phyloP scores from a whole-genome alignment of 1,140 invertebrate species.

The Berghia stephanieae region DNA sequence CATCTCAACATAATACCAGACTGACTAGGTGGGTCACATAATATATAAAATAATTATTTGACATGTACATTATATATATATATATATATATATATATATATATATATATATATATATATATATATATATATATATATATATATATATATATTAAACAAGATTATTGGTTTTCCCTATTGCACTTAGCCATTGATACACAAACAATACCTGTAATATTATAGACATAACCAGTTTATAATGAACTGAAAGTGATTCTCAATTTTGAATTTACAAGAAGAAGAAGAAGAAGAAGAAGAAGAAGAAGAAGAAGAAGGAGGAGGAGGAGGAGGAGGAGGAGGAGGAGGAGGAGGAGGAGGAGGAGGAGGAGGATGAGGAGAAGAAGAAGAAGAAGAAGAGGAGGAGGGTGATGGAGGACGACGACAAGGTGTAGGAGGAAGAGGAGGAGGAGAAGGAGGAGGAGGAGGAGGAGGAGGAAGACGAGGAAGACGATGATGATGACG shows the following conservation, averaged over 20 bases:
- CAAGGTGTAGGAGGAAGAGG: background rate
- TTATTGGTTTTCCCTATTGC: background rate
- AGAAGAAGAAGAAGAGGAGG: background rate
- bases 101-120: conserved; percentile 11
- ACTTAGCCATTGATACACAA: background rate
- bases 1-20: background rate
- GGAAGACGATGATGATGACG: conserved; percentile 5
- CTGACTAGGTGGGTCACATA: too few relatives aligned
- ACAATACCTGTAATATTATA: background rate
- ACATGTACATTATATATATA: background rate
- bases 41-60: background rate
- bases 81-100: conserved; percentile 1
- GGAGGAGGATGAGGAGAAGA: too few relatives aligned
- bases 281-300: conserved; percentile 12
- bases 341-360: background rate
- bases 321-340: background rate
- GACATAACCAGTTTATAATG: too few relatives aligned
- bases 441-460: background rate
- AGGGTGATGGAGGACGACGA: background rate
- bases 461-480: background rate
- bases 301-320: background rate
- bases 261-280: background rate
- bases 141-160: background rate
- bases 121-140: background rate
- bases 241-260: background rate